These are phyloP conservation scores for Sander vitreus DNA, from an alignment of 2,113 vertebrate genomes.

Conservation along the genomic window DNA sequence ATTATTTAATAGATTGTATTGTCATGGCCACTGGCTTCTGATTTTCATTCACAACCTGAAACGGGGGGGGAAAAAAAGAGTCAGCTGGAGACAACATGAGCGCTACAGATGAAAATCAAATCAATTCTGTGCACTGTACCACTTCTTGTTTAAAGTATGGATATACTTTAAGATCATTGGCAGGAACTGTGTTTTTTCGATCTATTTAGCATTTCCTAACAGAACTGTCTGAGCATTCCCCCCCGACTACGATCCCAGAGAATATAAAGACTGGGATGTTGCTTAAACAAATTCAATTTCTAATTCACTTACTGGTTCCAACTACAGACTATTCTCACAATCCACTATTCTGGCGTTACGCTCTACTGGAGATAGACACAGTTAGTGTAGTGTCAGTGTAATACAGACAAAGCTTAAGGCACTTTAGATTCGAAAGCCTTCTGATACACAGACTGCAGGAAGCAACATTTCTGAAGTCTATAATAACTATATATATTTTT, in stretches of 20 bases:
- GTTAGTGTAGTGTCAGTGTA: neutral
- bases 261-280: constrained; percentile 16
- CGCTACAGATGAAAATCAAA: constrained; percentile 22
- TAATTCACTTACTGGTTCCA: constrained; percentile 15
- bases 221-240: constrained; percentile 19
- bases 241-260: neutral
- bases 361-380: neutral
- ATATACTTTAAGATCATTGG: constrained; percentile 12
- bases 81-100: constrained; percentile 52
- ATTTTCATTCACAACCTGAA: constrained; percentile 28
- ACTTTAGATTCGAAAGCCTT: neutral
- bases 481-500: neutral
- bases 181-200: constrained; percentile 27
- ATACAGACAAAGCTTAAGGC: neutral
- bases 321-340: constrained; percentile 11
- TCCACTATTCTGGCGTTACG: constrained; percentile 2
- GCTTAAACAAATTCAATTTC: constrained; percentile 26
- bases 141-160: constrained; percentile 29
- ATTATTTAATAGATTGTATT: constrained; percentile 12
- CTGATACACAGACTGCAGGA: neutral
- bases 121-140: constrained; percentile 11
- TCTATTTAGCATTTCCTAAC: constrained; percentile 29
- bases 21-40: constrained; percentile 28
- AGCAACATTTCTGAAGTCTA: neutral
- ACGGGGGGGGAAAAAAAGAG: neutral